A percentile compares a stretch with the other conserved stretches of the same genome.
Conservation (phyloP, 2,797 vertebrate genomes). For the Potorous gilbertii region DNA sequence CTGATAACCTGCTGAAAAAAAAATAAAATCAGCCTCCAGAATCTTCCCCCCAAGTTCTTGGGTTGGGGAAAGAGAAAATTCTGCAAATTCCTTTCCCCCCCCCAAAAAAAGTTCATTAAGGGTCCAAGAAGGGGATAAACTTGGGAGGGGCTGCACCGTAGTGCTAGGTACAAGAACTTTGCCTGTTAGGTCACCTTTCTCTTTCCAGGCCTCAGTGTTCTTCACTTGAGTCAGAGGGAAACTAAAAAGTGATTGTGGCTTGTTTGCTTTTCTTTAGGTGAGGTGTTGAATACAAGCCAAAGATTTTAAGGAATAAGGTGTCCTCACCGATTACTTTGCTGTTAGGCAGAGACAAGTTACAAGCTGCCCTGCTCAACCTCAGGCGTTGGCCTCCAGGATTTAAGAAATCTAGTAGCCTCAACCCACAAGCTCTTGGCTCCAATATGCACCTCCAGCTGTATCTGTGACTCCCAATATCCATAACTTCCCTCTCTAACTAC, state of each 20-base stretch:
- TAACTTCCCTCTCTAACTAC: background rate
- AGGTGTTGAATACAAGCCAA: constrained; percentile 3
- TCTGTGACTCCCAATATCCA: background rate
- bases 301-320: background rate
- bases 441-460: background rate
- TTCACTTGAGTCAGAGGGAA: constrained; percentile 19
- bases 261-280: constrained; percentile 28
- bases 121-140: background rate
- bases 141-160: background rate
- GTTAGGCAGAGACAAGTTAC: background rate
- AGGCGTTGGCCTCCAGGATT: background rate
- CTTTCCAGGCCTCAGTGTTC: background rate
- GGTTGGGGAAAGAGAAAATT: constrained; percentile 38
- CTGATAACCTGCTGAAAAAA: constrained; percentile 61
- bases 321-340: background rate
- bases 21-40: constrained; percentile 22
- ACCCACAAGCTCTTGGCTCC: background rate
- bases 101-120: background rate
- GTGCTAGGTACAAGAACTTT: constrained; percentile 3
- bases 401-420: background rate
- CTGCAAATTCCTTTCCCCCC: constrained; percentile 27
- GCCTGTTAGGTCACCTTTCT: constrained; percentile 35
- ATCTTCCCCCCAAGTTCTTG: constrained; percentile 33
- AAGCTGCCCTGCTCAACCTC: constrained; percentile 14
- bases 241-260: constrained; percentile 1